A percentile compares a stretch with the other conserved stretches of the same genome.
These are phyloP conservation scores for Chymomyza fuscimana DNA, from an alignment of 2,888 invertebrate genomes.

Conservation along the genomic window DNA sequence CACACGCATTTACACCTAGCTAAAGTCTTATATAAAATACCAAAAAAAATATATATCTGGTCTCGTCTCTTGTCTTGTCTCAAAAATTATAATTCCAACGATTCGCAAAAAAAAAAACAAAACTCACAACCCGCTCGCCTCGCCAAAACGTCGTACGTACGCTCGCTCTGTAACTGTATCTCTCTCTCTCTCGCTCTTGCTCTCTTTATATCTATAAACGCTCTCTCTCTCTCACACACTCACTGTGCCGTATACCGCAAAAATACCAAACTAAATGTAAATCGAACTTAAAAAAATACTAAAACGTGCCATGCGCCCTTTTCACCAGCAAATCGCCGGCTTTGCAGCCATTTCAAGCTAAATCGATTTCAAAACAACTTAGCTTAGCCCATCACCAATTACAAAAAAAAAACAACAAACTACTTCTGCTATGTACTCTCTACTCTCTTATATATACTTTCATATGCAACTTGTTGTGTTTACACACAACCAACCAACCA, in stretches of 20 bases:
- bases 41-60: slow-evolving; percentile 24
- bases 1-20: slow-evolving; percentile 11
- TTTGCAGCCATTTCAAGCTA: slow-evolving; percentile 40
- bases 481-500: slow-evolving; percentile 30
- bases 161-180: slow-evolving; percentile 23
- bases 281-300: slow-evolving; percentile 36
- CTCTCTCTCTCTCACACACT: slow-evolving; percentile 3
- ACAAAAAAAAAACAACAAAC: slow-evolving; percentile 15
- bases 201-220: slow-evolving; percentile 10
- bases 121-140: slow-evolving; percentile 33
- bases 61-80: slow-evolving; percentile 36
- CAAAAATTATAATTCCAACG: slow-evolving; percentile 13
- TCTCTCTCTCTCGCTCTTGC: slow-evolving; percentile 24
- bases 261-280: neutral
- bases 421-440: slow-evolving; percentile 45
- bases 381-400: slow-evolving; percentile 54
- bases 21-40: slow-evolving; percentile 18
- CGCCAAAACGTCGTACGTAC: neutral
- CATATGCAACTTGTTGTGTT: slow-evolving; percentile 44
- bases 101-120: slow-evolving; percentile 18
- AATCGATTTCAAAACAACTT: slow-evolving; percentile 36
- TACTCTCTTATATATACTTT: slow-evolving; percentile 58
- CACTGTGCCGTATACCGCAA: slow-evolving; percentile 4
- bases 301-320: slow-evolving; percentile 52
- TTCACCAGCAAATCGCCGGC: slow-evolving; percentile 33